These are phyloP conservation scores for Tenthredo amoena DNA, from an alignment of 2,888 invertebrate species.

Conservation along the genomic window DNA sequence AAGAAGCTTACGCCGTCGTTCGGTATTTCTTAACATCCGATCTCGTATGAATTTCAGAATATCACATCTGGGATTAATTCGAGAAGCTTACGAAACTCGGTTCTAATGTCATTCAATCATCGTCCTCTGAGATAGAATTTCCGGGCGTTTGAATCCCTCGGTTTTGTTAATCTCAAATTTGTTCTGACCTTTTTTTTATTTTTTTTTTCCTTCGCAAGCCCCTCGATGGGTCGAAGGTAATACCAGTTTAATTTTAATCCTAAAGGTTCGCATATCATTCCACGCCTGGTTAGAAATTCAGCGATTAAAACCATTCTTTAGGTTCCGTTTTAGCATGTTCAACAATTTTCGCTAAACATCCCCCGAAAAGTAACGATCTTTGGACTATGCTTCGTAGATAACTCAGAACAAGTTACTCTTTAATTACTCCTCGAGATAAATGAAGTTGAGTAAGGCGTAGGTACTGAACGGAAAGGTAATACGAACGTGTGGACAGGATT, in stretches of 20 bases:
- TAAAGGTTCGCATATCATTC: too few relatives aligned
- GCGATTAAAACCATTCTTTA: background rate
- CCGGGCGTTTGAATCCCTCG: background rate
- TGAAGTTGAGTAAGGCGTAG: background rate
- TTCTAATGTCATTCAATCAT: background rate
- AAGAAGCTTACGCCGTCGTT: background rate
- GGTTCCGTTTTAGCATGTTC: background rate
- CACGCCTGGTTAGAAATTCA: background rate
- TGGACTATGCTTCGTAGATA: background rate
- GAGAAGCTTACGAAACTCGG: background rate
- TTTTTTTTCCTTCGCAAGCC: background rate
- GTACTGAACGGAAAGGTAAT: background rate
- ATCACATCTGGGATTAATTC: background rate
- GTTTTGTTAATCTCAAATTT: background rate
- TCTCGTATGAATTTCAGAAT: background rate
- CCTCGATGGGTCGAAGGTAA: background rate
- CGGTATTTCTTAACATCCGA: background rate
- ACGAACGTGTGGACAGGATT: background rate
- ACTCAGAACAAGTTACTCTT: background rate
- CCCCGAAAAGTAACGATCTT: background rate
- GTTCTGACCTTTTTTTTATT: too few relatives aligned
- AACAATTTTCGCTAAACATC: background rate
- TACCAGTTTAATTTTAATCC: background rate
- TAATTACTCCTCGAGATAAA: background rate
- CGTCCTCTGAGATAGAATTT: background rate